Evolutionary conservation across 92 coral and sea anemone species (phyloP).

Genomic region (Actinernus sp.): DNA sequence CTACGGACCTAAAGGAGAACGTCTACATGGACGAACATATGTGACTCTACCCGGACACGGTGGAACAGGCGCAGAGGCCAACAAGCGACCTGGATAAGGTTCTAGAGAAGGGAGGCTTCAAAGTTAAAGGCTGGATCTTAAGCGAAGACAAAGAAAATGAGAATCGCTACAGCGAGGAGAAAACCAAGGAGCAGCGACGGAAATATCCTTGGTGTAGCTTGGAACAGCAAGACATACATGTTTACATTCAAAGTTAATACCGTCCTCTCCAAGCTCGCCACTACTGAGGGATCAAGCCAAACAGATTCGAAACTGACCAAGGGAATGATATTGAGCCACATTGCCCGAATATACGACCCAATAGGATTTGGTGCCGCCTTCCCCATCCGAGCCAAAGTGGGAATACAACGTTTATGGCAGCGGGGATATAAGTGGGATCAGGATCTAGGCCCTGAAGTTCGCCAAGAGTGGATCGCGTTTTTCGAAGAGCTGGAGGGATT

Average conservation of each 20-base stretch:
- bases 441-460: conserved; percentile 4
- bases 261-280: conserved; percentile 4
- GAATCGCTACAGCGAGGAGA: too few relatives aligned
- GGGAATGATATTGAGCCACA: conserved; percentile 33
- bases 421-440: conserved; percentile 56
- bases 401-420: conserved; percentile 49
- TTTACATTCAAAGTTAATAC: conserved; percentile 5
- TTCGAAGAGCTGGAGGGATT: conserved; percentile 46
- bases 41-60: not conserved
- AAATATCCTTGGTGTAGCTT: conserved; percentile 17
- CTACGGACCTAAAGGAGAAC: not conserved
- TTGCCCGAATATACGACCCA: conserved; percentile 50
- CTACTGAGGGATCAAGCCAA: too few relatives aligned
- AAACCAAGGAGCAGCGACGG: conserved; percentile 11
- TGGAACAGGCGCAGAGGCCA: not conserved
- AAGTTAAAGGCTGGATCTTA: not conserved
- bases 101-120: not conserved
- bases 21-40: not conserved
- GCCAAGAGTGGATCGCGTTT: conserved; percentile 17
- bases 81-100: not conserved
- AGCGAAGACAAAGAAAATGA: too few relatives aligned
- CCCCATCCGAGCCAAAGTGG: conserved; percentile 47
- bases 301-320: conserved; percentile 16
- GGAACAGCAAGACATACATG: conserved; percentile 9
- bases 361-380: conserved; percentile 47